These are phyloP conservation scores for Scomberomorus guttatus DNA, from an alignment of 2,797 vertebrate species.

Conservation along the genomic window DNA sequence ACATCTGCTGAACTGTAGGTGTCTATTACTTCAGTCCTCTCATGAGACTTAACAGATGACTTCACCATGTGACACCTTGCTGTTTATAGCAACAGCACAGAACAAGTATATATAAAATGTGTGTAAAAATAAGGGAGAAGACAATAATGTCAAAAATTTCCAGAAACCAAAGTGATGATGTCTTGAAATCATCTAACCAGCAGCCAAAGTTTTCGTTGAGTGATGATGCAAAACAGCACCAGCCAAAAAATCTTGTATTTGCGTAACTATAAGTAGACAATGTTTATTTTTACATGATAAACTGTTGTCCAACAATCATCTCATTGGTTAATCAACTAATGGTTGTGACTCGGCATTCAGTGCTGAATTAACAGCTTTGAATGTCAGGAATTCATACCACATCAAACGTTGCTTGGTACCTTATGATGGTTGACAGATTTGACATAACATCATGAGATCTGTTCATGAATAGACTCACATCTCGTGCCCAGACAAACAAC, in stretches of 20 bases:
- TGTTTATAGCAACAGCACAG: slow-evolving; percentile 77
- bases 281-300: slow-evolving; percentile 39
- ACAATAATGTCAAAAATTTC: slow-evolving; percentile 18
- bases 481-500: slow-evolving; percentile 76
- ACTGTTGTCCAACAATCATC: slow-evolving; percentile 34
- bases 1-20: slow-evolving; percentile 87
- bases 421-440: slow-evolving; percentile 76
- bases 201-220: slow-evolving; percentile 11
- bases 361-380: slow-evolving; percentile 32
- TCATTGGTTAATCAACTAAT: slow-evolving; percentile 30
- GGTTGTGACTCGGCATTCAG: slow-evolving; percentile 23
- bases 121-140: slow-evolving; percentile 4
- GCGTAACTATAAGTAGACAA: slow-evolving; percentile 11
- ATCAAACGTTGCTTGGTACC: slow-evolving; percentile 62
- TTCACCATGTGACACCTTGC: slow-evolving; percentile 71
- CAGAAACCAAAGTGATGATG: slow-evolving; percentile 26
- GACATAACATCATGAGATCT: slow-evolving; percentile 65
- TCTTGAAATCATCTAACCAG: slow-evolving; percentile 9
- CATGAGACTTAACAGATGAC: slow-evolving; percentile 84
- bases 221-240: slow-evolving; percentile 4
- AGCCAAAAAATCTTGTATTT: neutral
- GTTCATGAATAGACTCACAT: slow-evolving; percentile 64
- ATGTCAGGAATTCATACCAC: slow-evolving; percentile 61
- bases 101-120: slow-evolving; percentile 24
- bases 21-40: slow-evolving; percentile 79